A percentile compares a stretch with the other conserved stretches of the same genome.
These are phyloP conservation scores for Peromyscus nudipes DNA, from an alignment of 2,797 vertebrate species.

Conservation along the genomic window DNA sequence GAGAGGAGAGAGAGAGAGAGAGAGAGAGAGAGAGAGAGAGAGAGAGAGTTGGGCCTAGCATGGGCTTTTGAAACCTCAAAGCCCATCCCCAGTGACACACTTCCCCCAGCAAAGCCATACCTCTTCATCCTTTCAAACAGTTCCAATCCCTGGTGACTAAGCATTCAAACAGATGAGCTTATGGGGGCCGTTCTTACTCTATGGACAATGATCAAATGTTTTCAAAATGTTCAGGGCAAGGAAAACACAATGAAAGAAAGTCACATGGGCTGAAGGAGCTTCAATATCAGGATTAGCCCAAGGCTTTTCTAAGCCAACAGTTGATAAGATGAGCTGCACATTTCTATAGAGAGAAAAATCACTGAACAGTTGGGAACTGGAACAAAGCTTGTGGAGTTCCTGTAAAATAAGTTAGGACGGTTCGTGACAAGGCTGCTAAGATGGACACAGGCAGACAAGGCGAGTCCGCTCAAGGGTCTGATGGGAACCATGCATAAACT, in stretches of 20 bases:
- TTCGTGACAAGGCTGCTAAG: neutral
- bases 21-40: too few species aligned
- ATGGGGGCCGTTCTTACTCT: neutral
- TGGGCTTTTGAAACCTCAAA: neutral
- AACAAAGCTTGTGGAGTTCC: neutral
- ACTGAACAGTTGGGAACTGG: neutral
- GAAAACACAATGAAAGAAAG: neutral
- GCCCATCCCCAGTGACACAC: neutral
- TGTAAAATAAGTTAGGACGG: neutral
- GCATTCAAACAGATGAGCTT: neutral
- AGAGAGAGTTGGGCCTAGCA: neutral
- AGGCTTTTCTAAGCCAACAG: neutral
- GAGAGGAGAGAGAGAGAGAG: neutral
- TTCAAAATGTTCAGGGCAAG: neutral
- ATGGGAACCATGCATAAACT: neutral
- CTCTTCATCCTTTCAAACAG: neutral
- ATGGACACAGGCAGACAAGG: neutral
- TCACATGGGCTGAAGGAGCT: neutral
- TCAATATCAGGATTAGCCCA: neutral
- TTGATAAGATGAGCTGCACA: neutral
- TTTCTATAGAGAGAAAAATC: neutral
- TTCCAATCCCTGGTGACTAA: neutral
- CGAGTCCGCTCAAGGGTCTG: neutral
- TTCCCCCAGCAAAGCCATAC: neutral
- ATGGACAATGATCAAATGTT: neutral